Evolutionary conservation across 2,113 vertebrate genomes (phyloP).

Genomic region (Rhodinocichla rosea): DNA sequence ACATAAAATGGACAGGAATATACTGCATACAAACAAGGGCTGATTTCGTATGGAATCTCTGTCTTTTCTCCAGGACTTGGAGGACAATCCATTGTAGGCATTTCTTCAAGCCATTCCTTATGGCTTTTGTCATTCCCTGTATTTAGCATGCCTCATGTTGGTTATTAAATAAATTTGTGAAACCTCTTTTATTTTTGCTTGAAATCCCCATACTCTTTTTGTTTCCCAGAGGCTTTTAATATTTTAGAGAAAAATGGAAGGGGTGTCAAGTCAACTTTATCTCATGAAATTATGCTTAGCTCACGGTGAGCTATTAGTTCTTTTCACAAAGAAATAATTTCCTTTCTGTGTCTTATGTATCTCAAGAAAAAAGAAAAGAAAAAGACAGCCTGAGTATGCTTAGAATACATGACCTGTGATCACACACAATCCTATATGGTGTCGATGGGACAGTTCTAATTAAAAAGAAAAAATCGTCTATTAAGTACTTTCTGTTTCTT

Average conservation of each 20-base stretch:
- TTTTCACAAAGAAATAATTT: background rate
- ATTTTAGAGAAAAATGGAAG: background rate
- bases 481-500: background rate
- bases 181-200: background rate
- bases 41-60: background rate
- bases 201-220: background rate
- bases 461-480: background rate
- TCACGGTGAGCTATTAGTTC: background rate
- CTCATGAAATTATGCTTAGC: background rate
- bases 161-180: background rate
- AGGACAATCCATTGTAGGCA: background rate
- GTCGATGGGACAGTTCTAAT: background rate
- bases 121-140: background rate
- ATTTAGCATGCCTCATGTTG: background rate
- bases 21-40: background rate
- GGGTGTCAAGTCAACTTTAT: background rate
- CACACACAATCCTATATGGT: background rate
- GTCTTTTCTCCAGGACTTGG: background rate
- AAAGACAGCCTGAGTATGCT: background rate
- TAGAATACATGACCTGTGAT: background rate
- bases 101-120: background rate
- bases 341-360: fast-evolving
- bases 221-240: background rate
- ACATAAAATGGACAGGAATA: background rate
- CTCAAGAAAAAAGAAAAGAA: background rate